phyloP scores from a whole-genome alignment of 2,797 vertebrate genomes.

The Aplochiton taeniatus region DNA sequence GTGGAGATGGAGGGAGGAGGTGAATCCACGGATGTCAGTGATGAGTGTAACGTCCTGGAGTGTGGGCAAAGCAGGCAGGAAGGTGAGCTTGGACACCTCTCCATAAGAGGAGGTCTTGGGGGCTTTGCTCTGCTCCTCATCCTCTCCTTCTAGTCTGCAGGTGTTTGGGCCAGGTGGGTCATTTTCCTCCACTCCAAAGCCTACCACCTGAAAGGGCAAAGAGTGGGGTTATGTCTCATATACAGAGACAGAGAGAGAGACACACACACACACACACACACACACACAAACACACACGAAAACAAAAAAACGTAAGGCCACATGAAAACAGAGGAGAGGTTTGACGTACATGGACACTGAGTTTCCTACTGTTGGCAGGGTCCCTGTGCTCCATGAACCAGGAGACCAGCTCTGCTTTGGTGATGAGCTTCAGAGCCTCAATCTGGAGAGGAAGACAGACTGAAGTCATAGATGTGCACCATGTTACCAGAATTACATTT shows the following conservation, averaged over 20 bases:
- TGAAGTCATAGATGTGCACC: not conserved
- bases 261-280: not conserved
- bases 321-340: not conserved
- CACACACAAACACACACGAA: not conserved
- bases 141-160: not conserved
- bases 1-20: constrained; percentile 83
- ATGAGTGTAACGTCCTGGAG: constrained; percentile 75
- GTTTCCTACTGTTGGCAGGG: constrained; percentile 73
- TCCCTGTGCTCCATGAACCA: constrained; percentile 86
- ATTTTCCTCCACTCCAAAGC: constrained; percentile 85
- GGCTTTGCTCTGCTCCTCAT: not conserved
- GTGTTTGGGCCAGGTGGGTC: constrained; percentile 47
- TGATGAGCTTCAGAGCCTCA: constrained; percentile 86
- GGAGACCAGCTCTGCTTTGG: constrained; percentile 80
- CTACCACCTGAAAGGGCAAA: constrained; percentile 81
- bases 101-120: constrained; percentile 71
- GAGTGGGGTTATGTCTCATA: not conserved
- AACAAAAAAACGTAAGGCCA: not conserved
- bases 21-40: constrained; percentile 88
- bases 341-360: constrained; percentile 88
- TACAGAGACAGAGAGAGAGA: not conserved
- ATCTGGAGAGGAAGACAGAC: constrained; percentile 71
- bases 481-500: too few species aligned
- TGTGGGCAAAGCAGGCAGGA: constrained; percentile 75
- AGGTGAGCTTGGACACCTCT: constrained; percentile 83